phyloP scores from a whole-genome alignment of 2,113 vertebrate genomes.

The Amphiprion percula region DNA sequence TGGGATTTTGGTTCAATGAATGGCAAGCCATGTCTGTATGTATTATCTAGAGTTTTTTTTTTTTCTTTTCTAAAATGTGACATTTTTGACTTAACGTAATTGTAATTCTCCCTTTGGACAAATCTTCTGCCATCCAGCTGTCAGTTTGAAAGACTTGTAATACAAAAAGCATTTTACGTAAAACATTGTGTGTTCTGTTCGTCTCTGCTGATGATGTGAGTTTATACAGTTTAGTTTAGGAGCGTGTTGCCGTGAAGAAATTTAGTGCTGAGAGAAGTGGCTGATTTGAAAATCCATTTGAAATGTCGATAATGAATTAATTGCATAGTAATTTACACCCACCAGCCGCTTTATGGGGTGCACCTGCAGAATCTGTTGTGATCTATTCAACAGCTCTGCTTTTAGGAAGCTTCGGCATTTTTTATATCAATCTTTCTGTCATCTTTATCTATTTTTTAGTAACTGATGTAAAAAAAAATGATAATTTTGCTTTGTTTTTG shows the following conservation, averaged over 20 bases:
- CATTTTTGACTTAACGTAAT: conserved; percentile 67
- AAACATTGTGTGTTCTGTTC: conserved; percentile 53
- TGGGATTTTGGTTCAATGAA: conserved; percentile 67
- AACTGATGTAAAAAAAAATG: no score
- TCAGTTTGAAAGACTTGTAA: conserved; percentile 80
- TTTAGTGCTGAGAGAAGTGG: neutral
- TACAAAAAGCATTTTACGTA: conserved; percentile 81
- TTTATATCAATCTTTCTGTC: no score
- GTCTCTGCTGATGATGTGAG: conserved; percentile 40
- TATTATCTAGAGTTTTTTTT: conserved; percentile 66
- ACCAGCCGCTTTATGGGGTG: no score
- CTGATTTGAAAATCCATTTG: neutral
- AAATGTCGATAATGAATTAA: neutral
- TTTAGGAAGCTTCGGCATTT: no score
- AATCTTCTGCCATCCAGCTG: conserved; percentile 72
- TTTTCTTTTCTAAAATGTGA: conserved; percentile 75
- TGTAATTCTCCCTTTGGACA: conserved; percentile 71
- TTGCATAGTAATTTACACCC: neutral
- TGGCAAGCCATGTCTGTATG: conserved; percentile 78
- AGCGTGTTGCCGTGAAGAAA: neutral
- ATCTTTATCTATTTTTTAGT: no score
- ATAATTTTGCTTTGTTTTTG: no score
- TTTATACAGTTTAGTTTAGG: conserved; percentile 7
- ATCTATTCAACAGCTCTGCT: no score
- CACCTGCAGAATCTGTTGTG: no score